Percentiles rank a stretch among this genome's conserved stretches.
phyloP scores from a whole-genome alignment of 2,888 invertebrate species.

The Tipula confusa region DNA sequence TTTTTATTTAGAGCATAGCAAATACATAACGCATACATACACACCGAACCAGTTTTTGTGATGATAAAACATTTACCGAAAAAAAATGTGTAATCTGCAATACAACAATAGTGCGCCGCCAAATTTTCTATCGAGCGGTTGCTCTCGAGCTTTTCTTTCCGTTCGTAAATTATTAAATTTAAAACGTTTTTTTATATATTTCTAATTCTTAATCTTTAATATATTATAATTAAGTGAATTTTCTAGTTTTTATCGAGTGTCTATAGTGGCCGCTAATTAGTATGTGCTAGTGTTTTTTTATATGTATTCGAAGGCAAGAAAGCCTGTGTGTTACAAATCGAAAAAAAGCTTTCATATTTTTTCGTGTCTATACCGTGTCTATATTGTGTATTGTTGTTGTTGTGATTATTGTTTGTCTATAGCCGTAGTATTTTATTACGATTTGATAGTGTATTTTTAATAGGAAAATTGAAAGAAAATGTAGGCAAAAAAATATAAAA shows the following conservation, averaged over 20 bases:
- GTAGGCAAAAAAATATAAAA: neutral
- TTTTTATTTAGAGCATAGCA: neutral
- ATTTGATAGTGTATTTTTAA: neutral
- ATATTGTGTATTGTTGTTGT: neutral
- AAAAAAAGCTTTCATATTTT: neutral
- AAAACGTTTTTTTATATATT: neutral
- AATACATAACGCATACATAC: neutral
- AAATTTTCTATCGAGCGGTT: slow-evolving; percentile 25
- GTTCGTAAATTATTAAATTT: neutral
- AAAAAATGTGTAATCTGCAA: neutral
- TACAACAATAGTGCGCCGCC: slow-evolving; percentile 25
- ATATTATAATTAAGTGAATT: neutral
- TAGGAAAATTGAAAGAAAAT: neutral
- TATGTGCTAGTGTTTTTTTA: neutral
- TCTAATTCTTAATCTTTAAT: neutral
- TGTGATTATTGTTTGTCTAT: neutral
- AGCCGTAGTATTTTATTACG: too few species aligned
- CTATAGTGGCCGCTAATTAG: too few species aligned
- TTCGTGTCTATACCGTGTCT: neutral
- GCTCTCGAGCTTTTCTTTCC: slow-evolving; percentile 25
- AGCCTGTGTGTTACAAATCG: neutral
- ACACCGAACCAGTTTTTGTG: neutral
- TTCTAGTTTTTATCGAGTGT: neutral
- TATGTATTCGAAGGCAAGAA: neutral
- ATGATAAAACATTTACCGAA: neutral